Evolutionary conservation across 2,888 invertebrate species (phyloP).

Genomic region (Drosophila atroscutellata): DNA sequence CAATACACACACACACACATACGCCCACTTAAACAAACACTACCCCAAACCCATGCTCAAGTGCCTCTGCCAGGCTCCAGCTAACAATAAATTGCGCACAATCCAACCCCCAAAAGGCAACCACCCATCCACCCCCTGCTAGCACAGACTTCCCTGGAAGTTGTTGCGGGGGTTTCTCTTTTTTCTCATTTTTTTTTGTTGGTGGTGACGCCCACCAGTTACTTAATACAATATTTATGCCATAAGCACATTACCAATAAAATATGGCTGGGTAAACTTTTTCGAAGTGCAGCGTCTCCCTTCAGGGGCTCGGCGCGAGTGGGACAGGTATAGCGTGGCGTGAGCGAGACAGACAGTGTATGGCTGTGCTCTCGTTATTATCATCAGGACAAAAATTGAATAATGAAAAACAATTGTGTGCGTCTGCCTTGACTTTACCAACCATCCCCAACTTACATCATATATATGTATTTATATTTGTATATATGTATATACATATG

Average conservation of each 20-base stretch:
- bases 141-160: conserved; percentile 9
- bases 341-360: conserved; percentile 36
- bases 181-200: conserved; percentile 8
- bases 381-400: conserved; percentile 75
- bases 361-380: conserved; percentile 55
- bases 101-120: conserved; percentile 72
- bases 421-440: conserved; percentile 57
- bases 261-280: conserved; percentile 77
- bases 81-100: conserved; percentile 79
- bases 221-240: conserved; percentile 81
- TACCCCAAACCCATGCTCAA: conserved; percentile 30
- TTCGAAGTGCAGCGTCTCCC: conserved; percentile 42
- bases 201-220: conserved; percentile 82
- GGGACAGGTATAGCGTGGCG: background rate
- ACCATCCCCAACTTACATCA: conserved; percentile 12
- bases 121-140: conserved; percentile 18
- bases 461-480: background rate
- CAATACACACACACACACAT: conserved; percentile 50
- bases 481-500: background rate
- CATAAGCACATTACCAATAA: conserved; percentile 82
- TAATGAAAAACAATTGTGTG: conserved; percentile 81
- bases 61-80: conserved; percentile 31
- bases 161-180: conserved; percentile 13
- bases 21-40: conserved; percentile 54
- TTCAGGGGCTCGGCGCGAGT: conserved; percentile 15